Base-by-base conservation (phyloP, 2,888 invertebrate genomes). In the Epinotia demarniana region DNA sequence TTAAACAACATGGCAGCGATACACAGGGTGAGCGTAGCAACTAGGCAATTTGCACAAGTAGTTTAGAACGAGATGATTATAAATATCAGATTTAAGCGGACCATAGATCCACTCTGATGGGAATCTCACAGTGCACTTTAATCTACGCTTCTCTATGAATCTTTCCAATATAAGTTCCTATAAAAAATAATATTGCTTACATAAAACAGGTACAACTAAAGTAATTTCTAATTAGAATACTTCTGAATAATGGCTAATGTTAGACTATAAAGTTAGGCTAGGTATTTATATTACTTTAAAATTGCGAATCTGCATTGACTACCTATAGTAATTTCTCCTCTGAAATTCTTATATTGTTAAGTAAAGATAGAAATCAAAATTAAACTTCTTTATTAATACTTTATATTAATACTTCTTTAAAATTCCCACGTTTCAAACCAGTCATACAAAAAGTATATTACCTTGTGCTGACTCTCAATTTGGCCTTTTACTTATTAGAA, bases 21-120 rank as follows among this genome's bases (percentile, higher is more conserved):
- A 46, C 58, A 69, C 58, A 23, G 60, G 43, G 58, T 60, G 57
- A 61, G 53, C 18, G 60, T 33, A 62, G 71, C 63, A 63, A 71
- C 70, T 49, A 64, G 55, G 70, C 70, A 71, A 70, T 75, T 75
- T 75, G 75, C 75, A 66, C 63, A 75, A 71, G 64, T 70, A 63
- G 69, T 70, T 74, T 69, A 67, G 57, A 64, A 61, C 67, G 67
- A 73, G 75, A 75, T 75, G 70, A 75, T 75, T 71, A 75, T 71
- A 75, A 75, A 75, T 75, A 75, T 75, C 75, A 75, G 75, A 70
- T 70, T 64, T 60, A 70, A 61, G 58, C 63, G 53, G 69, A 64
- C 58, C 69, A 9, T 69, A 69, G 69, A 69, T 69, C 46, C 69
- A 39, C 53, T 39, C 39, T 69, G 74, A 74, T 74, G 69, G 74